Evolutionary conservation across 1,140 invertebrate species (phyloP), one percentile per base, ranked within the genome.

Genomic region (Ericerus pela): DNA sequence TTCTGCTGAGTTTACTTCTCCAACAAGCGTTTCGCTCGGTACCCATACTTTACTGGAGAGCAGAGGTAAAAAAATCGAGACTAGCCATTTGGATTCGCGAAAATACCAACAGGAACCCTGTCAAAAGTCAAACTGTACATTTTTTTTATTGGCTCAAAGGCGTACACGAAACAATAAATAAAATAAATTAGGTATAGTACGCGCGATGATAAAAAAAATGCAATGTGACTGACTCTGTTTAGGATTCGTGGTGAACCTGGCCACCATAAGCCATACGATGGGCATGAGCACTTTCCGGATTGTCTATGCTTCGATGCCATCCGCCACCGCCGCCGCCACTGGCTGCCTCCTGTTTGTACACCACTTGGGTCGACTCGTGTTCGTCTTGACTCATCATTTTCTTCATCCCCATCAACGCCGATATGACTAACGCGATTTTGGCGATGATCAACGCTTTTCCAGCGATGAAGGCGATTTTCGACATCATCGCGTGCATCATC

Each of bases 351-450:
- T 88, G 86, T 16, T 87, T 79, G 64, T 87, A 85, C 69, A 87
- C 84, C 62, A 85, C 83, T 11, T 84, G 85, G 2, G 83, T 86
- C 66, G 85, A 74, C 10, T 73, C 73, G 30, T 72, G 68, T 2
- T 73, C 73, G 31, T 72, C 69, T 5, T 60, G 62, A 66, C 71
- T 70, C 56, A 82, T 75, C 22, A 85, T 68, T 64, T 85, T 85
- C 71, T 85, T 87, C 37, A 88, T 69, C 0, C 80, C 83, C 37
- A 87, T 75, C 33, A 85, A 81, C 10, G 79, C 79, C 28, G 81
- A 82, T 18, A 88, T 69, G 2, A 84, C 72, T 2, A 88, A 67
- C 11, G 85, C 85, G 62, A 87, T 79, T 68, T 84, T 85, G 54
- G 77, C 80, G 6, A 84, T 75, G 12, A 85, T 71, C 20, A 88